Percentiles rank a stretch among this genome's conserved stretches.
Evolutionary conservation across 2,113 vertebrate species (phyloP).

Genomic region (Jacana jacana): DNA sequence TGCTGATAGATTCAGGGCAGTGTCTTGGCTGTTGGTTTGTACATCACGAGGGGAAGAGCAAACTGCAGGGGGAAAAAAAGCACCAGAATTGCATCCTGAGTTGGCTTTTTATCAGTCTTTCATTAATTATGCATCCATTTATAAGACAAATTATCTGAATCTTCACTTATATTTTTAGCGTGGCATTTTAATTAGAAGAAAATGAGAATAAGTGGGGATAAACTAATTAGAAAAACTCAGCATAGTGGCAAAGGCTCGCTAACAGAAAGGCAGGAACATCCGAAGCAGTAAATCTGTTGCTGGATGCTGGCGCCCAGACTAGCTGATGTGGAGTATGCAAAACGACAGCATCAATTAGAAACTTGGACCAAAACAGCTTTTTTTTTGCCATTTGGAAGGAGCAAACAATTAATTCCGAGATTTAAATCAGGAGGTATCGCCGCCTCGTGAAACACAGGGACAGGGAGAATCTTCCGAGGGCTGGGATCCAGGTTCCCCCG

Average conservation of each 20-base stretch:
- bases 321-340: not conserved
- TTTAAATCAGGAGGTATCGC: not conserved
- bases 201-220: constrained; percentile 22
- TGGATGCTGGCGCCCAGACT: not conserved
- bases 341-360: not conserved
- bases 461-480: not conserved
- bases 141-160: constrained; percentile 9
- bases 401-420: not conserved
- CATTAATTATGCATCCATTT: constrained; percentile 30
- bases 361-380: not conserved
- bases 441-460: not conserved
- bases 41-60: not conserved
- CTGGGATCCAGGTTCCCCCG: not conserved
- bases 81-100: not conserved
- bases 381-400: not conserved
- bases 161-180: constrained; percentile 16
- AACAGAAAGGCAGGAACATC: not conserved
- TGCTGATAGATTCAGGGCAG: not conserved
- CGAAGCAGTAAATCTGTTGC: not conserved
- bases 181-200: constrained; percentile 34
- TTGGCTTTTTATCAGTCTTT: not conserved
- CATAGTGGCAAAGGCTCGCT: not conserved
- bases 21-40: not conserved
- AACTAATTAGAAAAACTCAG: constrained; percentile 27
- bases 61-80: not conserved